phyloP scores from a whole-genome alignment of 2,797 vertebrate genomes.

The Melanogrammus aeglefinus region DNA sequence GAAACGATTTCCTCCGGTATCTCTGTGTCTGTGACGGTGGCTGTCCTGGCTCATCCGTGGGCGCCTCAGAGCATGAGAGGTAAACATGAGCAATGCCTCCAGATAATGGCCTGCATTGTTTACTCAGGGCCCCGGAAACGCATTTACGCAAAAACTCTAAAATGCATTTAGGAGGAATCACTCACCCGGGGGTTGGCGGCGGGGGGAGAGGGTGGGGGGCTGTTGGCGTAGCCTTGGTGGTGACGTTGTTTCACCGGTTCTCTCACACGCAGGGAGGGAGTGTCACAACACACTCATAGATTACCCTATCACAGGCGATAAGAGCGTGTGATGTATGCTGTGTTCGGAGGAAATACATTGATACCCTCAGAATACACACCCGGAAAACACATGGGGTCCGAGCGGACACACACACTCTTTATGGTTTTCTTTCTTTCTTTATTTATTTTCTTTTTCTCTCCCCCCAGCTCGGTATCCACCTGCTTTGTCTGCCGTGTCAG shows the following conservation, averaged over 20 bases:
- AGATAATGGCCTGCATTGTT: conserved; percentile 73
- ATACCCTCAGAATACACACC: too few relatives aligned
- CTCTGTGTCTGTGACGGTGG: too few relatives aligned
- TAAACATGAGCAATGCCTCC: conserved; percentile 71
- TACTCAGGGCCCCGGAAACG: conserved; percentile 68
- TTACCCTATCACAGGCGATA: conserved; percentile 66
- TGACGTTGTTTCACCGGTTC: conserved; percentile 62
- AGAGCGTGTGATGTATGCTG: conserved; percentile 53
- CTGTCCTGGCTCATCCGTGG: too few relatives aligned
- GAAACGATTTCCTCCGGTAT: too few relatives aligned
- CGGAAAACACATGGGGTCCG: too few relatives aligned
- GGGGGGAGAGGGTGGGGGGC: too few relatives aligned
- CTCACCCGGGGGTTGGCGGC: conserved; percentile 44
- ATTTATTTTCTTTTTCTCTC: conserved; percentile 28
- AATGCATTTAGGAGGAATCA: conserved; percentile 73
- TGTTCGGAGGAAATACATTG: conserved; percentile 14
- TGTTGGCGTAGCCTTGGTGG: conserved; percentile 12
- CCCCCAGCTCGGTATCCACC: conserved; percentile 46
- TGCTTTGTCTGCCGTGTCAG: conserved; percentile 61
- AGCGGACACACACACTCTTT: background rate
- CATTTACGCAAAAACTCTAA: conserved; percentile 73
- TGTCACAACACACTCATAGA: conserved; percentile 72
- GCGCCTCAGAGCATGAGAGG: conserved; percentile 47
- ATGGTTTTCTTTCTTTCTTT: conserved; percentile 39
- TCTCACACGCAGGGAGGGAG: conserved; percentile 57